These are phyloP conservation scores for Lepidurus apus DNA, from an alignment of 1,140 invertebrate genomes.

Conservation along the genomic window DNA sequence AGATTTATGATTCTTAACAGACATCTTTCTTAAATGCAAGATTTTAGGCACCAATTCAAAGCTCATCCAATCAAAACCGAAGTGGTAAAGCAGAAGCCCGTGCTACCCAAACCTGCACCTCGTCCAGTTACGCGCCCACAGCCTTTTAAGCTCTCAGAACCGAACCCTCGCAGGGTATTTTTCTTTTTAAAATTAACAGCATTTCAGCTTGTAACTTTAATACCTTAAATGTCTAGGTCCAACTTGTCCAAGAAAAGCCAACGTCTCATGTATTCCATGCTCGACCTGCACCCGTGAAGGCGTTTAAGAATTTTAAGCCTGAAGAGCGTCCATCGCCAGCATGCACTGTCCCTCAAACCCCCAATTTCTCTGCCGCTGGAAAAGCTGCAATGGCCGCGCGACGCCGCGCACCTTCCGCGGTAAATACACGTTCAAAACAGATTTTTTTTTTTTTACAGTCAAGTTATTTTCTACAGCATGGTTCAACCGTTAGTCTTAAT, in stretches of 20 bases:
- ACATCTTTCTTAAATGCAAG: not conserved
- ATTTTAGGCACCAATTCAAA: slow-evolving; percentile 29
- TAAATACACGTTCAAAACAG: not conserved
- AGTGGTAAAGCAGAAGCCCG: not conserved
- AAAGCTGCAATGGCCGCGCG: slow-evolving; percentile 24
- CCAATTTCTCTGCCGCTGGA: slow-evolving; percentile 26
- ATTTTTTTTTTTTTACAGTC: not conserved
- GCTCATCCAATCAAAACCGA: not conserved
- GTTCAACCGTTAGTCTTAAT: slow-evolving; percentile 15
- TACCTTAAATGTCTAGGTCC: not conserved
- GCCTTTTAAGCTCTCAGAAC: slow-evolving; percentile 23
- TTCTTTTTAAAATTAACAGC: not conserved
- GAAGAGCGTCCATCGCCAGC: not conserved
- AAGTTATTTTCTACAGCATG: not conserved
- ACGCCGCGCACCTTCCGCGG: slow-evolving; percentile 13
- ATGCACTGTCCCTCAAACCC: slow-evolving; percentile 16
- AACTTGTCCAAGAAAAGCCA: not conserved
- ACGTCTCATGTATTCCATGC: slow-evolving; percentile 25
- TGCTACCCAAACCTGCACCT: not conserved
- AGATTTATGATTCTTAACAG: not conserved
- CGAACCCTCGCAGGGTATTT: not conserved
- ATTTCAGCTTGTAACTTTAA: not conserved
- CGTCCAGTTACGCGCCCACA: not conserved
- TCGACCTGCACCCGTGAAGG: slow-evolving; percentile 12
- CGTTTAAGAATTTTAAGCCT: not conserved